Evolutionary conservation across 1,140 invertebrate genomes (phyloP).

Genomic region (Chironomus tepperi): DNA sequence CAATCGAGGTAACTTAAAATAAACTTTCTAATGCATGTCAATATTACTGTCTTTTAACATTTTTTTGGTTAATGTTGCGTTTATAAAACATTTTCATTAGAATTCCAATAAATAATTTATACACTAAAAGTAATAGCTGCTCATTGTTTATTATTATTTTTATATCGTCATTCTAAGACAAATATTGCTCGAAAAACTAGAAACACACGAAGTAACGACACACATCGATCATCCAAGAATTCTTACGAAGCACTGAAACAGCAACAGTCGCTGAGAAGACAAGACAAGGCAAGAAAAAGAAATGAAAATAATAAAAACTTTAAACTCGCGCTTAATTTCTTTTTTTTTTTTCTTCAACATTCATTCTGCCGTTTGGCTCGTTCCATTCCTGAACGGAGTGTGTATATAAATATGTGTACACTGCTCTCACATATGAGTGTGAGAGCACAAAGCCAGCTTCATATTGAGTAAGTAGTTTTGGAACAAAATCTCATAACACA

Average conservation of each 20-base stretch:
- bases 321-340: slow-evolving; percentile 19
- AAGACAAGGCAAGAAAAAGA: slow-evolving; percentile 16
- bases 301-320: slow-evolving; percentile 20
- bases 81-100: no score
- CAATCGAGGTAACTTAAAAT: no score
- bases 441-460: neutral
- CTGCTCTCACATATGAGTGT: neutral
- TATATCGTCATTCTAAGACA: no score
- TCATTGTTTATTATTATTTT: no score
- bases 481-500: neutral
- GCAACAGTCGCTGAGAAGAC: neutral
- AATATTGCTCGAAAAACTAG: no score
- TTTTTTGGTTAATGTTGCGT: no score
- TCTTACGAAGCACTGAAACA: slow-evolving; percentile 20
- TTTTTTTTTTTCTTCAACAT: slow-evolving; percentile 1
- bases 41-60: no score
- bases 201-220: slow-evolving; percentile 10
- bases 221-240: slow-evolving; percentile 23
- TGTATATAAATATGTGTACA: neutral
- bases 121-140: no score
- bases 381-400: neutral
- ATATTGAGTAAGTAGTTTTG: neutral
- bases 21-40: no score
- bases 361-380: slow-evolving; percentile 14
- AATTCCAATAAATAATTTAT: no score